Evolutionary conservation across 2,888 invertebrate genomes (phyloP).

Genomic region (Nomada fabriciana): DNA sequence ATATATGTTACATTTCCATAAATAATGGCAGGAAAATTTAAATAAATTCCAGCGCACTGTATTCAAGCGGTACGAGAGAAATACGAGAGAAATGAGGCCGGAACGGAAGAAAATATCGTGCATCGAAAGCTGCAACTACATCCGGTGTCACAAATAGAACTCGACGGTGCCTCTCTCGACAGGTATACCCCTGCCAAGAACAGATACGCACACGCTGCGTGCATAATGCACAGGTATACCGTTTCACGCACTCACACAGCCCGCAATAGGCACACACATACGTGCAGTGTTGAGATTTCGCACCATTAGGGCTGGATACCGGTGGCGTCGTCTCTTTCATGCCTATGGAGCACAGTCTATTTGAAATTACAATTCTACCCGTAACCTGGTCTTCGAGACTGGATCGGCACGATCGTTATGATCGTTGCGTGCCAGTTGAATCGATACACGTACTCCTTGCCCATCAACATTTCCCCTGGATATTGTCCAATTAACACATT

Average conservation of each 20-base stretch:
- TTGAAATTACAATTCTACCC: slow-evolving; percentile 75
- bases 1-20: not conserved
- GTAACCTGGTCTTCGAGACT: slow-evolving; percentile 34
- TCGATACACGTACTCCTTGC: not conserved
- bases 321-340: slow-evolving; percentile 62
- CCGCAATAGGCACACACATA: not conserved
- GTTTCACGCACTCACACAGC: slow-evolving; percentile 34
- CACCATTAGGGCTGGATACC: slow-evolving; percentile 59
- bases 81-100: slow-evolving; percentile 12
- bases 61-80: not conserved
- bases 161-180: slow-evolving; percentile 21
- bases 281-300: slow-evolving; percentile 59
- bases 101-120: slow-evolving; percentile 8
- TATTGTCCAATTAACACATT: slow-evolving; percentile 27
- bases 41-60: not conserved
- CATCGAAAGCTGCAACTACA: slow-evolving; percentile 18
- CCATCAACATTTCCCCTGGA: slow-evolving; percentile 27
- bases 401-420: slow-evolving; percentile 61
- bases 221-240: slow-evolving; percentile 49
- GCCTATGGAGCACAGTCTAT: slow-evolving; percentile 64
- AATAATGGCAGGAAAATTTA: slow-evolving; percentile 3
- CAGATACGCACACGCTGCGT: slow-evolving; percentile 30
- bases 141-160: slow-evolving; percentile 32
- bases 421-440: slow-evolving; percentile 32
- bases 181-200: slow-evolving; percentile 41